Evolutionary conservation across 1,140 invertebrate genomes (phyloP), one percentile per base, ranked within the genome.

Genomic region (Neotoxoptera formosana): DNA sequence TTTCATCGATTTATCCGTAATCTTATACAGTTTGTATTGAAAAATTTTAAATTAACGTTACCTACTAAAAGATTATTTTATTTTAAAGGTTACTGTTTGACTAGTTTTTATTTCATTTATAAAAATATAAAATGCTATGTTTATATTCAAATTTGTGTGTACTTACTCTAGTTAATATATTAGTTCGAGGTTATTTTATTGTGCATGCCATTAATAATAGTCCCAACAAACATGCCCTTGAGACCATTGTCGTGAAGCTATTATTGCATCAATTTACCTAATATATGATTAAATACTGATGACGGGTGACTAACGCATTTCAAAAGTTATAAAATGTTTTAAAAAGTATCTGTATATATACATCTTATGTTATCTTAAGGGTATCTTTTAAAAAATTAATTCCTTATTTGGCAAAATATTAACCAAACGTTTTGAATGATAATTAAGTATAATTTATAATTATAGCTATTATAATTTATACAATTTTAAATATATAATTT

Each of bases 171-270:
- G 30, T 51, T 88, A 34, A 51, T 47, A 86, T 86, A 45, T 47
- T 86, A 45, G 47, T 88, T 88, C 87, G 87, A 88, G 87, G 51
- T 89, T 89, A 53, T 56, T 89, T 51, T 25, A 56, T 90, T 90
- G 30, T 67, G 36, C 56, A 34, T 14, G 53, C 36, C 53, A 60
- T 67, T 56, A 60, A 90, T 67, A 90, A 90, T 90, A 90, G 41
- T 67, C 89, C 9, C 34, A 90, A 90, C 53, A 67, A 90, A 90
- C 36, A 36, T 45, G 53, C 53, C 89, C 56, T 90, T 90, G 89
- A 60, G 23, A 45, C 36, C 36, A 90, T 89, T 90, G 89, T 90
- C 36, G 56, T 34, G 89, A 90, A 41, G 60, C 23, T 67, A 67
- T 60, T 25, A 60, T 67, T 45, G 53, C 30, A 45, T 67, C 14